phyloP scores from a whole-genome alignment of 2,888 invertebrate genomes.

The Uropetala carovei region DNA sequence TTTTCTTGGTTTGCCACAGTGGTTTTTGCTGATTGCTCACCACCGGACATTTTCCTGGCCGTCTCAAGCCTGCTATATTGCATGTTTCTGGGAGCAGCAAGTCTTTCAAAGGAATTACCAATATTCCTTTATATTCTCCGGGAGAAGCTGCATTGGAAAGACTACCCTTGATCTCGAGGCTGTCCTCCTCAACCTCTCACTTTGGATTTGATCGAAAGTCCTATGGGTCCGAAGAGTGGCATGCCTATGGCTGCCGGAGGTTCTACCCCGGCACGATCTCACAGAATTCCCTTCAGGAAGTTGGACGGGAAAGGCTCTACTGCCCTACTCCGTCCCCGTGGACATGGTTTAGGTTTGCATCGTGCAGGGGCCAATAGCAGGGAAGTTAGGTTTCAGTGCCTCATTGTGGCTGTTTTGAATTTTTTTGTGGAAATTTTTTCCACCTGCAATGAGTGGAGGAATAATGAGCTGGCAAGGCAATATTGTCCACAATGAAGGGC shows the following conservation, averaged over 20 bases:
- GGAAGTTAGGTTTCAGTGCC: slow-evolving; percentile 60
- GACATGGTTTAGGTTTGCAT: slow-evolving; percentile 53
- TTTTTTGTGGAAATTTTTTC: slow-evolving; percentile 18
- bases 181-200: not conserved
- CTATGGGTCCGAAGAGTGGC: not conserved
- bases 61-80: slow-evolving; percentile 29
- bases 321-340: slow-evolving; percentile 37
- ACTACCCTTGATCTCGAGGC: slow-evolving; percentile 59
- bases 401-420: slow-evolving; percentile 56
- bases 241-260: slow-evolving; percentile 51
- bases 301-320: slow-evolving; percentile 14
- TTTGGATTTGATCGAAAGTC: not conserved
- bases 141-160: slow-evolving; percentile 59
- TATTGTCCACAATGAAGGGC: slow-evolving; percentile 32
- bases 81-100: slow-evolving; percentile 50
- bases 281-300: slow-evolving; percentile 54
- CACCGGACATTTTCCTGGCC: slow-evolving; percentile 43
- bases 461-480: slow-evolving; percentile 25
- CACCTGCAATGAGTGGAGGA: slow-evolving; percentile 8
- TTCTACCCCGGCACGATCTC: slow-evolving; percentile 57
- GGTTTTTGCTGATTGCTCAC: slow-evolving; percentile 57
- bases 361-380: slow-evolving; percentile 58
- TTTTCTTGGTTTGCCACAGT: slow-evolving; percentile 51
- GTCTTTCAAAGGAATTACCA: slow-evolving; percentile 50
- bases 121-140: not conserved